A percentile compares a stretch with the other conserved stretches of the same genome.
Evolutionary conservation across 1,140 invertebrate genomes (phyloP).

Genomic region (Caenorhabditis brenneri): DNA sequence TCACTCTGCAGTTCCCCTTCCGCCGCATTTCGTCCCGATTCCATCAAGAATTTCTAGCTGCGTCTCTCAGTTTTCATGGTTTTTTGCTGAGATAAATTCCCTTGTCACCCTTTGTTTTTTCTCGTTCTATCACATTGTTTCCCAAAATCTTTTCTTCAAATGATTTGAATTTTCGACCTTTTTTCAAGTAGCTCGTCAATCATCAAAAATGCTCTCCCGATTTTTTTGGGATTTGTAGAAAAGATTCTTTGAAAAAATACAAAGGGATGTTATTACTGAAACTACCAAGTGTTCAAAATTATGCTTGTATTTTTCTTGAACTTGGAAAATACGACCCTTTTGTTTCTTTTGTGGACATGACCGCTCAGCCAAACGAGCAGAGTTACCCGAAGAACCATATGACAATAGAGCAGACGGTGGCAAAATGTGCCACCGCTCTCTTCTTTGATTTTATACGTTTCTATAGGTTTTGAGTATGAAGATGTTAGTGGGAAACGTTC

Average conservation of each 20-base stretch:
- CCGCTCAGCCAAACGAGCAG: too few relatives aligned
- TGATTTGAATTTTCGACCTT: neutral
- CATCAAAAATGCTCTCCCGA: neutral
- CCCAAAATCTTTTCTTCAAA: neutral
- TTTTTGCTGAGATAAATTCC: neutral
- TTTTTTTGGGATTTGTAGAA: too few relatives aligned
- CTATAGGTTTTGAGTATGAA: neutral
- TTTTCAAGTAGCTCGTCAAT: neutral
- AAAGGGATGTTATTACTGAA: too few relatives aligned
- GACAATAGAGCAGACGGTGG: conserved; percentile 24
- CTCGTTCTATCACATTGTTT: neutral
- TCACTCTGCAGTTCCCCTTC: conserved; percentile 12
- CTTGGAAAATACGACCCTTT: too few relatives aligned
- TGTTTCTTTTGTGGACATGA: too few relatives aligned
- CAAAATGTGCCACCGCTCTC: neutral
- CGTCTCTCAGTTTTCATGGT: neutral
- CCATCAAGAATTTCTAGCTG: neutral
- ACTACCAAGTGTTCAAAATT: too few relatives aligned
- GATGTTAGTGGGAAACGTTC: neutral
- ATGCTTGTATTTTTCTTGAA: too few relatives aligned
- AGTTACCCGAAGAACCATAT: neutral
- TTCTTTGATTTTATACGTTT: conserved; percentile 29
- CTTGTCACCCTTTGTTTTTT: conserved; percentile 13
- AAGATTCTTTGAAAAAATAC: too few relatives aligned
- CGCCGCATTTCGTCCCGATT: neutral